Conservation (phyloP, 2,888 invertebrate species). For the Automeris io region DNA sequence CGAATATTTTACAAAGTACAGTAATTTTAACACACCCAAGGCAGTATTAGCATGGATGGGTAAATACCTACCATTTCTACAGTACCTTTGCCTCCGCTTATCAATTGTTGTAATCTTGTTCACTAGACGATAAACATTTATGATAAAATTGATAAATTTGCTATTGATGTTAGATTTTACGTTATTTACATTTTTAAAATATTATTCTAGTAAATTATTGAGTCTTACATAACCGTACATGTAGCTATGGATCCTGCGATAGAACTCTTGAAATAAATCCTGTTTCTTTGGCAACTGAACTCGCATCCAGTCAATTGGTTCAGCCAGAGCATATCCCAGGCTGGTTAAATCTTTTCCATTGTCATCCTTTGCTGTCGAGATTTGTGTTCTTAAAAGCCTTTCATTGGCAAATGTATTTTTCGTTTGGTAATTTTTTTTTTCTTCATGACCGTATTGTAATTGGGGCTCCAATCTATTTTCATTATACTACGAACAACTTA, state of each 20-base stretch:
- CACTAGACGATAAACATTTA: background rate
- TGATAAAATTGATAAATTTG: slow-evolving; percentile 4
- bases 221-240: slow-evolving; percentile 61
- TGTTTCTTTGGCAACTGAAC: slow-evolving; percentile 81
- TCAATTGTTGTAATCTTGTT: background rate
- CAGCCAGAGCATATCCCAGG: slow-evolving; percentile 75
- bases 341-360: slow-evolving; percentile 69
- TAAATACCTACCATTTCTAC: background rate
- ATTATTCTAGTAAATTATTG: background rate
- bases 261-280: slow-evolving; percentile 81
- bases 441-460: slow-evolving; percentile 34
- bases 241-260: slow-evolving; percentile 80
- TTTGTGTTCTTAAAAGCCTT: slow-evolving; percentile 24
- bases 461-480: slow-evolving; percentile 34
- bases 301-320: slow-evolving; percentile 79
- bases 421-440: slow-evolving; percentile 20
- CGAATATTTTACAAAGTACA: background rate
- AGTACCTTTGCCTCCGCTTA: background rate
- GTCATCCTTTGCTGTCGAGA: slow-evolving; percentile 30
- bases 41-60: background rate
- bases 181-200: background rate
- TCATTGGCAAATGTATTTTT: slow-evolving; percentile 15
- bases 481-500: slow-evolving; percentile 20
- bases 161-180: background rate
- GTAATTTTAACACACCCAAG: background rate